These are phyloP conservation scores for Osedax fenrisi DNA, from an alignment of 2,888 invertebrate species.

Conservation along the genomic window DNA sequence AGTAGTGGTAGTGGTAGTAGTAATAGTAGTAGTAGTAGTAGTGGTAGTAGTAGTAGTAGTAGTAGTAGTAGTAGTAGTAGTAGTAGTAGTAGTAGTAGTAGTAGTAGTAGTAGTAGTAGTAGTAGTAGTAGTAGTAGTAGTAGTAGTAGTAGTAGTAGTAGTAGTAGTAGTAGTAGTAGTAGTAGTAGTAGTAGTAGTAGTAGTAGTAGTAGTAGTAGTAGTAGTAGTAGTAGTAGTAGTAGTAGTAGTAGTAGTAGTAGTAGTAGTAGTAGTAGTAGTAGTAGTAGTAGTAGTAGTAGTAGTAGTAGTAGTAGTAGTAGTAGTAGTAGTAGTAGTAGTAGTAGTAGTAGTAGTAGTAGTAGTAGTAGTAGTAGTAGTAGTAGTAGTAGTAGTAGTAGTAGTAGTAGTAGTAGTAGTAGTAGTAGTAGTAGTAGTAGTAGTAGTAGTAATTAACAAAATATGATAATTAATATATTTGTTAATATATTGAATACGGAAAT, in stretches of 20 bases:
- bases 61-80: neutral
- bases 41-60: conserved; percentile 21
- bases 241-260: neutral
- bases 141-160: conserved; percentile 5
- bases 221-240: neutral
- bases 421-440: neutral
- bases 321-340: neutral
- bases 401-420: neutral
- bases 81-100: neutral
- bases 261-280: neutral
- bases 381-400: neutral
- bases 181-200: conserved; percentile 1
- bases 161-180: conserved; percentile 1
- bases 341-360: neutral
- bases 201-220: neutral
- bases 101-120: neutral
- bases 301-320: conserved; percentile 5
- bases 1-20: conserved; percentile 29
- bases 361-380: neutral
- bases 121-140: conserved; percentile 6
- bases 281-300: neutral
- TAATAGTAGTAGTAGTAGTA: conserved; percentile 6
- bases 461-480: too few relatives aligned
- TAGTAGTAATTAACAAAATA: neutral
- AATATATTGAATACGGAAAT: too few relatives aligned